phyloP scores from a whole-genome alignment of 37 sponge, comb jelly and placozoan species.

The Haliclona indistincta region DNA sequence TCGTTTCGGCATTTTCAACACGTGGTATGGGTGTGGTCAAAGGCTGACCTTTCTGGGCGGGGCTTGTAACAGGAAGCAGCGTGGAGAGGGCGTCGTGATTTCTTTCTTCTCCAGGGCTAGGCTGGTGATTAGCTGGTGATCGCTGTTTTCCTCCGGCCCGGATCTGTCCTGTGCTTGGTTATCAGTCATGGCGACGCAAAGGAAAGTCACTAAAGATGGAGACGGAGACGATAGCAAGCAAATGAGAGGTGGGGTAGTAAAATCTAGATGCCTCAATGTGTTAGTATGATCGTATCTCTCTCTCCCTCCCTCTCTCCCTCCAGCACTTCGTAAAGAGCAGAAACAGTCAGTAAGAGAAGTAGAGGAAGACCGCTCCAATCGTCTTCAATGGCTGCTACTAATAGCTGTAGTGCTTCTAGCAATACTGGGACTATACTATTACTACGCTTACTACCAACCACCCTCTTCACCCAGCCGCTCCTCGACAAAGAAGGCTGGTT shows the following conservation, averaged over 20 bases:
- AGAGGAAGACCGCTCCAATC: background rate
- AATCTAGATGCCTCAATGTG: background rate
- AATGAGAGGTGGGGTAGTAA: background rate
- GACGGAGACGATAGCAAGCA: background rate
- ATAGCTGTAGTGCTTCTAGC: constrained; percentile 9
- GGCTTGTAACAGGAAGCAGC: background rate
- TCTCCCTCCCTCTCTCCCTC: too few relatives aligned
- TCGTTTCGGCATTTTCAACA: too few relatives aligned
- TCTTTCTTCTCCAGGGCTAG: background rate
- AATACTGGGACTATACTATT: constrained; percentile 17
- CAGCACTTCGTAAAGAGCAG: background rate
- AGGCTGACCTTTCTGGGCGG: background rate
- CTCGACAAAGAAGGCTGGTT: background rate
- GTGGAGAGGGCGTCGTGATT: background rate
- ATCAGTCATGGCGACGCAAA: background rate
- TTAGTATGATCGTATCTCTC: background rate
- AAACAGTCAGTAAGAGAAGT: background rate
- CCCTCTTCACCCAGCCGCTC: background rate
- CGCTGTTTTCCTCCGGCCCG: too few relatives aligned
- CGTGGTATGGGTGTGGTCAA: background rate
- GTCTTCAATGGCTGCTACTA: constrained; percentile 11
- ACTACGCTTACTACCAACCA: constrained; percentile 20
- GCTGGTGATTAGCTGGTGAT: background rate
- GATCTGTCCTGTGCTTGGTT: background rate
- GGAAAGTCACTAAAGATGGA: background rate